A percentile compares a stretch with the other conserved stretches of the same genome.
phyloP scores from a whole-genome alignment of 2,797 vertebrate species.

The Poecilia picta region DNA sequence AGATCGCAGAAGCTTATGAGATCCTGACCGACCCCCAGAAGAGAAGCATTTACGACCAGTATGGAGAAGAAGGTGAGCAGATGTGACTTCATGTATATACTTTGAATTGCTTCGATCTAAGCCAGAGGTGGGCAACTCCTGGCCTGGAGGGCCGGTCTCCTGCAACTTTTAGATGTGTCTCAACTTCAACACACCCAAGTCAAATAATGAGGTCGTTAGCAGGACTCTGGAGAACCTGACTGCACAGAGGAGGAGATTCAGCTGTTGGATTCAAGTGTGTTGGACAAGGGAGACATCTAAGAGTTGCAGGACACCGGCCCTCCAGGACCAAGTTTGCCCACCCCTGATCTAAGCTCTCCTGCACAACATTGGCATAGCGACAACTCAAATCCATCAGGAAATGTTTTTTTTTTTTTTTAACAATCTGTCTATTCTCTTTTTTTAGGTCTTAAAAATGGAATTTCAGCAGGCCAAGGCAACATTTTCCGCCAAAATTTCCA shows the following conservation, averaged over 20 bases:
- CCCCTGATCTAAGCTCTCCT: neutral
- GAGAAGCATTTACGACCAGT: conserved; percentile 91
- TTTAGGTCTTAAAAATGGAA: conserved; percentile 74
- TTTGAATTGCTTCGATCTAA: conserved; percentile 3
- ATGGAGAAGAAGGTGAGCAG: conserved; percentile 90
- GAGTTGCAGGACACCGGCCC: too few relatives aligned
- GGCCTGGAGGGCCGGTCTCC: too few relatives aligned
- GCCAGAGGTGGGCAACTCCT: neutral
- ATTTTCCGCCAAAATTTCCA: conserved; percentile 88
- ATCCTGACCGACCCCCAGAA: conserved; percentile 93
- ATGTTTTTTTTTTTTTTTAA: neutral
- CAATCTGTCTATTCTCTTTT: conserved; percentile 15
- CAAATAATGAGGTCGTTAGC: too few relatives aligned
- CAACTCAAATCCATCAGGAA: neutral
- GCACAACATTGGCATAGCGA: conserved; percentile 24
- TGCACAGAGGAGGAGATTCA: too few relatives aligned
- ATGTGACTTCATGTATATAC: neutral
- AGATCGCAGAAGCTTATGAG: conserved; percentile 91
- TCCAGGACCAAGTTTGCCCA: too few relatives aligned
- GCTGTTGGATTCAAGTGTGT: too few relatives aligned
- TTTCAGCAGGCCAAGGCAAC: conserved; percentile 73
- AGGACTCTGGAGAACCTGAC: too few relatives aligned
- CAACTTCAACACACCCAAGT: too few relatives aligned
- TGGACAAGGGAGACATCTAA: too few relatives aligned
- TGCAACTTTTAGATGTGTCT: too few relatives aligned